Percentiles rank a stretch among this genome's conserved stretches.
phyloP scores from a whole-genome alignment of 2,888 invertebrate genomes.

The Diaphora mendica region DNA sequence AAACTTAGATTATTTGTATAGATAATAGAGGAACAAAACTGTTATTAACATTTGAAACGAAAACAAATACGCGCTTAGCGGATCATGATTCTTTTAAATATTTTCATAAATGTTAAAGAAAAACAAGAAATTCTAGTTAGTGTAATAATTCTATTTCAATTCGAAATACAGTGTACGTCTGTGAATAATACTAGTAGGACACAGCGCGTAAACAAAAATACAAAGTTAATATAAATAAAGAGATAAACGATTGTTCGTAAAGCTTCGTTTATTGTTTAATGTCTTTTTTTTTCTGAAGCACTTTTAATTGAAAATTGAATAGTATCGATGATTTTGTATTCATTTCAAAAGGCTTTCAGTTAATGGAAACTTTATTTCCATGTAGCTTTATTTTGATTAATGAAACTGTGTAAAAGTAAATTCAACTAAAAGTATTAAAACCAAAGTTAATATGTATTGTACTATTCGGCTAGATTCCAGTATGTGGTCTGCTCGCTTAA shows the following conservation, averaged over 20 bases:
- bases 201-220: background rate
- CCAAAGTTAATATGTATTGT: background rate
- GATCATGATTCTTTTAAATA: no score
- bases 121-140: no score
- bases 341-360: slow-evolving; percentile 22
- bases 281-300: slow-evolving; percentile 22
- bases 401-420: background rate
- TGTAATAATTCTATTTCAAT: no score
- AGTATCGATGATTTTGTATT: slow-evolving; percentile 25
- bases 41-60: no score
- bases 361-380: slow-evolving; percentile 5
- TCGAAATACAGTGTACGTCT: no score
- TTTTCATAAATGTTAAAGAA: no score
- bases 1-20: no score
- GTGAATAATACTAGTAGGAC: background rate
- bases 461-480: background rate
- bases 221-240: background rate
- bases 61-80: no score
- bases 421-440: background rate
- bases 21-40: no score
- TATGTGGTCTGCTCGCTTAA: background rate
- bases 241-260: background rate
- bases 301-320: slow-evolving; percentile 31
- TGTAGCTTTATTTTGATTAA: background rate
- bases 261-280: slow-evolving; percentile 36